Percentiles rank a stretch among this genome's conserved stretches.
These are phyloP conservation scores for Anolis carolinensis DNA, from an alignment of 2,113 vertebrate species.

Conservation along the genomic window DNA sequence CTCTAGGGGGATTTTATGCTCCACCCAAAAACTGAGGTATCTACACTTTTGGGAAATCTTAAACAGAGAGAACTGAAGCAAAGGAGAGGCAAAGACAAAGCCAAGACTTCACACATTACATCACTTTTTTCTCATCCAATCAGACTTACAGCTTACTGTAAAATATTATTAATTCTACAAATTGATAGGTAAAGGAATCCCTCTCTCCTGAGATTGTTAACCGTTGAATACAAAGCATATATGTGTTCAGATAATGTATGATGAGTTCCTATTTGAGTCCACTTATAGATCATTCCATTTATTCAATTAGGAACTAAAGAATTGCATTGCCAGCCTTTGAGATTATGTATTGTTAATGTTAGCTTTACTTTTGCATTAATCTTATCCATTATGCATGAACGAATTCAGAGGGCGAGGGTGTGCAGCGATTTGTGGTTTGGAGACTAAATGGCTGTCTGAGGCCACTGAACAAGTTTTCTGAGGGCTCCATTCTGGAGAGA, in stretches of 20 bases:
- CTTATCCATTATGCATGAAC: constrained; percentile 61
- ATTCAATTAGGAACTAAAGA: constrained; percentile 61
- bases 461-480: neutral
- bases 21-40: too few species aligned
- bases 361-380: constrained; percentile 61
- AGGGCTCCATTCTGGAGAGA: constrained; percentile 16
- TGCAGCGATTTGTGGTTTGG: constrained; percentile 37
- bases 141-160: neutral
- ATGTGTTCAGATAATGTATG: constrained; percentile 31
- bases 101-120: too few species aligned
- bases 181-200: constrained; percentile 28
- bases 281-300: constrained; percentile 50
- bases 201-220: constrained; percentile 6
- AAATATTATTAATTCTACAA: constrained; percentile 31
- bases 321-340: constrained; percentile 50
- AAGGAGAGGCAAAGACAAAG: too few species aligned
- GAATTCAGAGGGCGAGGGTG: constrained; percentile 17
- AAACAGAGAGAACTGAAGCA: too few species aligned
- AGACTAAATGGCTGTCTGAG: constrained; percentile 44
- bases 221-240: constrained; percentile 37
- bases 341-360: constrained; percentile 47
- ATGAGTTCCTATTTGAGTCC: constrained; percentile 48
- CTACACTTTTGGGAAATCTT: too few species aligned
- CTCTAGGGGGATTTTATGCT: too few species aligned
- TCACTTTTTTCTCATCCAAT: neutral